Percentiles rank a stretch among this genome's conserved stretches.
These are phyloP conservation scores for Vidua macroura DNA, from an alignment of 2,113 vertebrate species.

Conservation along the genomic window DNA sequence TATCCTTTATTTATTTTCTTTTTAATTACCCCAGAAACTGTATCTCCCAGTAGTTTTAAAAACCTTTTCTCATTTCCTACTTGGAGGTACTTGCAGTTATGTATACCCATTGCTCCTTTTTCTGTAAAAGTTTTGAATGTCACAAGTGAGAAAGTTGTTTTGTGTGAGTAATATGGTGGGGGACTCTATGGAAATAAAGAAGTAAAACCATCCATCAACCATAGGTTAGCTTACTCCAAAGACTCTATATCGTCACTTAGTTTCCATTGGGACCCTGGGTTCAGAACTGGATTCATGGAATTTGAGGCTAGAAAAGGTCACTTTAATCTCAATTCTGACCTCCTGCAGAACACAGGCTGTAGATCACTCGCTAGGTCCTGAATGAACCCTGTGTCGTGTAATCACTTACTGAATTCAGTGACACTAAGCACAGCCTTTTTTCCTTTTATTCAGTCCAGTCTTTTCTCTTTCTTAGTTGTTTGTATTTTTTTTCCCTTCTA, in stretches of 20 bases:
- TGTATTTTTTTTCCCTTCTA: not conserved
- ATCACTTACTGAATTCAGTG: conserved; percentile 4
- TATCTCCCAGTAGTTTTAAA: not conserved
- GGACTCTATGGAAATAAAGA: conserved; percentile 22
- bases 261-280: not conserved
- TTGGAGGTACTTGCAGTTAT: not conserved
- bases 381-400: not conserved
- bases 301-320: conserved; percentile 23
- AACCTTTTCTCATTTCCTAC: not conserved
- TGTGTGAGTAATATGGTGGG: conserved; percentile 25
- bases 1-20: not conserved
- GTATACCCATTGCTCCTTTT: conserved; percentile 16
- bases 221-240: conserved; percentile 9
- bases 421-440: not conserved
- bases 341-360: not conserved
- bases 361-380: not conserved
- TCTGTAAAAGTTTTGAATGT: conserved; percentile 58
- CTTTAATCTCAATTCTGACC: conserved; percentile 40
- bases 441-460: not conserved
- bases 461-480: not conserved
- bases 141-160: conserved; percentile 16
- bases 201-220: conserved; percentile 10
- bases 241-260: not conserved
- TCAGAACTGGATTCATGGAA: not conserved
- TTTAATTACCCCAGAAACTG: not conserved